Base-by-base conservation (phyloP, 2,888 invertebrate genomes). In the Sisyra terminalis region DNA sequence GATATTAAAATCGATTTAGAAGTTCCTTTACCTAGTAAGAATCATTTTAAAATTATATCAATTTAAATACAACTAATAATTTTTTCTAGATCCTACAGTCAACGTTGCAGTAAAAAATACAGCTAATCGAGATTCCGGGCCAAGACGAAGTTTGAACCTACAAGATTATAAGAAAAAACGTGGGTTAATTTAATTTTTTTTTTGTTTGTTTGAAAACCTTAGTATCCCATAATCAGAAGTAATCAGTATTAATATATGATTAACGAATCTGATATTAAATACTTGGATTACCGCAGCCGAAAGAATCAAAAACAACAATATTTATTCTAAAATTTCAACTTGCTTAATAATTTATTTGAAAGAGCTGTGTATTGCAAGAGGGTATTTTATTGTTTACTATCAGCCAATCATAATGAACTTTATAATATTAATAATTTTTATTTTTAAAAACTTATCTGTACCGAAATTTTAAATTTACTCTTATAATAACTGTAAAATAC, bases 1-100 rank as follows among this genome's bases (percentile, higher is more conserved):
- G 96, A 97, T 55, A 89, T 93, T 53, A 86, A 81, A 60, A 92
- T 97, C 49, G 93, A 96, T 59, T 62, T 90, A 44, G 88, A 88
- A 62, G 78, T 87, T 51, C 81, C 87, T 41, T 66, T 81, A 50
- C 76, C 83, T 49, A 79, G 85, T 85, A 58, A 70, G 74, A 71
- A 49, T 45, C n/a, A 7, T n/a, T n/a, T n/a, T 16, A 37, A 14
- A 37, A 15, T 9, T 37, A 14, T 37, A 14, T 8, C 2, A 16
- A 15, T 9, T 10, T 3, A 15, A 15, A 16, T 17, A 15, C 17
- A 13, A 36, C 15, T 10, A 3, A 36, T 36, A 36, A 34, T 13
- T 5, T 37, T 37, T 17, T 15, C 6, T 16, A 15, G 3, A 37
- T 6, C 16, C n/a, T 3, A 78, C 74, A 52, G 73, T 81, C 14